phyloP scores from a whole-genome alignment of 2,113 vertebrate species.

The Marcusenius ussheri region DNA sequence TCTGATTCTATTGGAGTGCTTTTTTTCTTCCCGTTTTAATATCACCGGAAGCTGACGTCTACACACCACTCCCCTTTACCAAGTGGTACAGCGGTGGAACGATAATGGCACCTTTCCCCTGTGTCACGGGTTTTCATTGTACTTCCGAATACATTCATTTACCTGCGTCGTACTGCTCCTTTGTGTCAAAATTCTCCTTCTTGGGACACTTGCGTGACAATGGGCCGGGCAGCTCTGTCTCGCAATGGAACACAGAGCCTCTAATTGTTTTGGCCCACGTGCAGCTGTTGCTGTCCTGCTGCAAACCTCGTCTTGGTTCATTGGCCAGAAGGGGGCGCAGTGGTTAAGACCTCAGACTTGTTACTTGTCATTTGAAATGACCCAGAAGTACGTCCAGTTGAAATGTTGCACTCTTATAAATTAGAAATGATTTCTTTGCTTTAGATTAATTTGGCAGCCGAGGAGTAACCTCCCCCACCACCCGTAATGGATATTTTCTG shows the following conservation, averaged over 20 bases:
- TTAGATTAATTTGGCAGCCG: not conserved
- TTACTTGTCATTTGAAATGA: not conserved
- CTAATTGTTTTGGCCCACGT: not conserved
- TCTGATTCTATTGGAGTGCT: not conserved
- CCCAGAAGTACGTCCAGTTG: not conserved
- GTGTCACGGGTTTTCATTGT: not conserved
- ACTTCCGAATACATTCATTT: not conserved
- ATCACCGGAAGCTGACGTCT: not conserved
- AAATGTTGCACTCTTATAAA: not conserved
- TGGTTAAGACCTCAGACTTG: not conserved
- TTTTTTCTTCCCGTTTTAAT: not conserved
- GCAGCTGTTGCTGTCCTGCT: not conserved
- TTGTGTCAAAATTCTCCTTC: not conserved
- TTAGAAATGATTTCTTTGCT: not conserved
- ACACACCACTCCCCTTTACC: not conserved
- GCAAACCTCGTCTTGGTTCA: not conserved
- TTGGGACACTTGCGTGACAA: not conserved
- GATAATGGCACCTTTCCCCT: not conserved
- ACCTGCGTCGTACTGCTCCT: not conserved
- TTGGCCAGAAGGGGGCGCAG: not conserved
- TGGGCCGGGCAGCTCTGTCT: not conserved
- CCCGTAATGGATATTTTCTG: constrained; percentile 39
- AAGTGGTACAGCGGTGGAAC: not conserved
- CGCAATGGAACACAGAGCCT: constrained; percentile 20
- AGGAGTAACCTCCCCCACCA: not conserved